These are phyloP conservation scores for Etia nguti DNA, from an alignment of 2,113 vertebrate genomes.

Conservation along the genomic window DNA sequence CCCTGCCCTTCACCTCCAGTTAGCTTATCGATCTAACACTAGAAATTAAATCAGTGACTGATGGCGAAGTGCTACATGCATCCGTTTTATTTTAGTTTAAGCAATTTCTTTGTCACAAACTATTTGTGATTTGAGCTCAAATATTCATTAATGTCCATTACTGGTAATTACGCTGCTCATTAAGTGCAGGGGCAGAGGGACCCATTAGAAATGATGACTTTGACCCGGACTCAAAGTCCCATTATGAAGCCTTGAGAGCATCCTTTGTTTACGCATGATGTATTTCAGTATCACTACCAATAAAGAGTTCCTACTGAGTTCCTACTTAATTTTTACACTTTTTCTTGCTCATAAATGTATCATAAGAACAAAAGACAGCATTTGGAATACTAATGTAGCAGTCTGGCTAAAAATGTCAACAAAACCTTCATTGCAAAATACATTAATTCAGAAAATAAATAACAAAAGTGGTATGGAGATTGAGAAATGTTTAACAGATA, in stretches of 20 bases:
- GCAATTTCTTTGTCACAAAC: constrained; percentile 28
- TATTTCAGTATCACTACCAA: not conserved
- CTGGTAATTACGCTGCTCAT: constrained; percentile 55
- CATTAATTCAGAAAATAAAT: not conserved
- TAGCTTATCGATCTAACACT: constrained; percentile 38
- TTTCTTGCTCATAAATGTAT: not conserved
- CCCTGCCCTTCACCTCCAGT: constrained; percentile 43
- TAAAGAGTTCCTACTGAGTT: not conserved
- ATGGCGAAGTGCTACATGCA: not conserved
- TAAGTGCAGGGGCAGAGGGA: constrained; percentile 36
- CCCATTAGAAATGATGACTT: constrained; percentile 53
- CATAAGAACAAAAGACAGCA: not conserved
- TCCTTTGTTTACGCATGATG: constrained; percentile 33
- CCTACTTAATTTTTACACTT: not conserved
- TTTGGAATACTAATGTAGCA: not conserved
- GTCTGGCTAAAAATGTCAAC: not conserved
- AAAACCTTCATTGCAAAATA: not conserved
- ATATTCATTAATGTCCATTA: constrained; percentile 61
- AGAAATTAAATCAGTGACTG: constrained; percentile 32
- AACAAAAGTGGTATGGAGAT: not conserved
- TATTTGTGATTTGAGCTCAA: constrained; percentile 39
- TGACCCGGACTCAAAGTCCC: constrained; percentile 50
- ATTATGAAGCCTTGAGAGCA: constrained; percentile 34
- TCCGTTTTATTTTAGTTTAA: constrained; percentile 36
- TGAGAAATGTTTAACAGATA: not conserved